A percentile compares a stretch with the other conserved stretches of the same genome.
Conservation (phyloP, 2,888 invertebrate species). For the Germaria angustata region DNA sequence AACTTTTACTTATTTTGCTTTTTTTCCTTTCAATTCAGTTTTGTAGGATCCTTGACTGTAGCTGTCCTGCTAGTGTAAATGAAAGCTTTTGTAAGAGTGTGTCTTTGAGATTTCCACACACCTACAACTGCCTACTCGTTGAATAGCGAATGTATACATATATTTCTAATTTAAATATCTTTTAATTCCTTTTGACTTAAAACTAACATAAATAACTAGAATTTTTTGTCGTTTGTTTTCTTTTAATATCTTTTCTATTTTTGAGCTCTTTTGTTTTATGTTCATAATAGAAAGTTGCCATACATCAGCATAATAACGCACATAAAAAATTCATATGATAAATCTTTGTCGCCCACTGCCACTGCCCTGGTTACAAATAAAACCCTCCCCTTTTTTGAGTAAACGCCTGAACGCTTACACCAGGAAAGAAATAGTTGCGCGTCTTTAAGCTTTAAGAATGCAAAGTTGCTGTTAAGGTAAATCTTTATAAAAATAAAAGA, state of each 20-base stretch:
- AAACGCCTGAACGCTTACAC: background rate
- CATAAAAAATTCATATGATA: conserved; percentile 1
- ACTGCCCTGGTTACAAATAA: background rate
- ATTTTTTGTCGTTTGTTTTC: conserved; percentile 10
- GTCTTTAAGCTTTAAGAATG: background rate
- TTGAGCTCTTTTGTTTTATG: conserved; percentile 9
- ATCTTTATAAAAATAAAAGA: no score
- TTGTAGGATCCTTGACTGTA: conserved; percentile 18
- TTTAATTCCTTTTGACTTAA: conserved; percentile 45
- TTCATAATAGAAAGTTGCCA: conserved; percentile 55
- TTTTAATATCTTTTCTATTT: conserved; percentile 21
- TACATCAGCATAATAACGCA: conserved; percentile 19
- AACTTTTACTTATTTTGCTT: background rate
- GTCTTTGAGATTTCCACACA: background rate
- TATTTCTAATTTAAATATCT: conserved; percentile 37
- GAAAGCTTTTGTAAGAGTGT: background rate
- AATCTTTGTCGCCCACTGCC: conserved; percentile 30
- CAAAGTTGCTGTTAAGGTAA: no score
- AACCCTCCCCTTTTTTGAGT: background rate
- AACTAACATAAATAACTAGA: conserved; percentile 33
- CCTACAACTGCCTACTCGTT: background rate
- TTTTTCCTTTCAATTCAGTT: conserved; percentile 21
- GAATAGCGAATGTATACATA: conserved; percentile 16
- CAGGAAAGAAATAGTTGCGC: background rate
- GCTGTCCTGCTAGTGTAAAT: background rate